These are phyloP conservation scores for Arizona elegans DNA, from an alignment of 2,113 vertebrate species.

Conservation along the genomic window DNA sequence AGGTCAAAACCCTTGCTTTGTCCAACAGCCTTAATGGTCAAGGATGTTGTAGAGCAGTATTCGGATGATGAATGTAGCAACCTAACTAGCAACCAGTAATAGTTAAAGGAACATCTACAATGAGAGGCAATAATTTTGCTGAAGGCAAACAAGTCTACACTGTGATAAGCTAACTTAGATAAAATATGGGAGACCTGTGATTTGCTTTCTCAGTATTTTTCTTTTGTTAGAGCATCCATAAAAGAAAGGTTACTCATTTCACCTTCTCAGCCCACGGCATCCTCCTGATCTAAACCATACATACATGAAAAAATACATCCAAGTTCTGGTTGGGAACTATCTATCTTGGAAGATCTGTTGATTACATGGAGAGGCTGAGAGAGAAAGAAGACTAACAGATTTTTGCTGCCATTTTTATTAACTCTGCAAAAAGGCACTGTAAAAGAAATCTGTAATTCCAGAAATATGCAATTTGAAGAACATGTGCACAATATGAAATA, in stretches of 20 bases:
- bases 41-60: neutral
- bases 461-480: neutral
- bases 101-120: neutral
- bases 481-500: neutral
- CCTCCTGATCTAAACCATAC: neutral
- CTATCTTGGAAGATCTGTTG: neutral
- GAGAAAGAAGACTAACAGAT: neutral
- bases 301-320: neutral
- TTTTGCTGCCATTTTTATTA: neutral
- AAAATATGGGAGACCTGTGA: neutral
- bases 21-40: neutral
- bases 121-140: neutral
- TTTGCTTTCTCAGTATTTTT: neutral
- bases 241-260: neutral
- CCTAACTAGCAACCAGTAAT: neutral
- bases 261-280: neutral
- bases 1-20: neutral
- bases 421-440: neutral
- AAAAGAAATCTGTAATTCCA: neutral
- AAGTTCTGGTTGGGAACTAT: neutral
- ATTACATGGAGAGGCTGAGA: neutral
- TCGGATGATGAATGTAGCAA: neutral
- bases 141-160: neutral
- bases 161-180: neutral
- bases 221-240: neutral